A percentile compares a stretch with the other conserved stretches of the same genome.
Evolutionary conservation across 2,797 vertebrate species (phyloP).

Genomic region (Pelodytes ibericus): DNA sequence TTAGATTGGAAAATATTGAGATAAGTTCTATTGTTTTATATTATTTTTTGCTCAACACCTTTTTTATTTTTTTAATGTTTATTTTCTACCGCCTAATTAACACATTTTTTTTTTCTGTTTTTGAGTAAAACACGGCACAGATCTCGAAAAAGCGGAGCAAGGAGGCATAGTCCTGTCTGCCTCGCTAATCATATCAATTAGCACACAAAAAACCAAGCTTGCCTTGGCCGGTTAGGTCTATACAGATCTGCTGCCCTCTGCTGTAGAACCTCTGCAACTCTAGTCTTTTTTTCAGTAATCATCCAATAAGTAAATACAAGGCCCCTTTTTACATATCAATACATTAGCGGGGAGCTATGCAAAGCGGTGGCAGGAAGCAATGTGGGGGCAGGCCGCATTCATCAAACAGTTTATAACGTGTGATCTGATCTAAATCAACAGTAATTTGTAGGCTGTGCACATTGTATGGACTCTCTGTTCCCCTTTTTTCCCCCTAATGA

Average conservation of each 20-base stretch:
- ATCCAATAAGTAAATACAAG: neutral
- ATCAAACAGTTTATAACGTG: neutral
- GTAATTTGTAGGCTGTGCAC: conserved; percentile 31
- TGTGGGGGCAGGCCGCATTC: neutral
- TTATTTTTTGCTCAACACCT: too few species aligned
- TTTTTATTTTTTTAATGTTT: too few species aligned
- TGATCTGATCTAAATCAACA: neutral
- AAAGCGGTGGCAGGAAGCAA: neutral
- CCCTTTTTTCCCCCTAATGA: conserved; percentile 41
- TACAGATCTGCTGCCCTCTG: neutral
- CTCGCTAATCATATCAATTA: too few species aligned
- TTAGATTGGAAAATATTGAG: too few species aligned
- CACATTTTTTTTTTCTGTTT: too few species aligned
- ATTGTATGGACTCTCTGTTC: neutral
- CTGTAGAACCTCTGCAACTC: neutral
- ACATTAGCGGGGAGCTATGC: neutral
- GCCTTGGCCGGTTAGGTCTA: too few species aligned
- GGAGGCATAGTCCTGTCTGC: too few species aligned
- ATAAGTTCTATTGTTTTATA: too few species aligned
- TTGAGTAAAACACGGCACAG: too few species aligned
- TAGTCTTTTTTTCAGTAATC: neutral
- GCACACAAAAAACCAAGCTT: too few species aligned
- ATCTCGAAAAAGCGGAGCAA: too few species aligned
- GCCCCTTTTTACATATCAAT: neutral
- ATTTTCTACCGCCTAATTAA: too few species aligned